Conservation (phyloP, 2,113 vertebrate species). For the Asarcornis scutulata region DNA sequence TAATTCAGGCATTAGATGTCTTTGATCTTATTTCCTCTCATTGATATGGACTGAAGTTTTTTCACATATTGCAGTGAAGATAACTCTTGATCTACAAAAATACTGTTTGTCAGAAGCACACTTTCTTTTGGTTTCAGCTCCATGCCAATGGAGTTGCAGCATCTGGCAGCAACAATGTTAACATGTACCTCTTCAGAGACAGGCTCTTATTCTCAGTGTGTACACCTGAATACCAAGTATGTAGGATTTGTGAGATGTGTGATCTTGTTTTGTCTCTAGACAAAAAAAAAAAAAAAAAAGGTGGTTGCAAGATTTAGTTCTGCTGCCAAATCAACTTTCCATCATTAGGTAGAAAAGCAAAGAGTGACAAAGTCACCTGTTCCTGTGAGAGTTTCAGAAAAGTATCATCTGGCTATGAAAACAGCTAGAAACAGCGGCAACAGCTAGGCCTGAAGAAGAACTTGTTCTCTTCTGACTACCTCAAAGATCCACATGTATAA, state of each 20-base stretch:
- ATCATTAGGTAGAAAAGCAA: not conserved
- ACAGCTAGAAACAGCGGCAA: not conserved
- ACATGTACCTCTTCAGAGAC: not conserved
- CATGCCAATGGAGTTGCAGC: not conserved
- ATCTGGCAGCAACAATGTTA: not conserved
- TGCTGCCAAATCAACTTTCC: not conserved
- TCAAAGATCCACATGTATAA: conserved; percentile 30
- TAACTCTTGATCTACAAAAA: not conserved
- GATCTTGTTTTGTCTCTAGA: not conserved
- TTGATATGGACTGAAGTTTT: not conserved
- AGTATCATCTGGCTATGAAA: not conserved
- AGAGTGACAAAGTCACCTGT: not conserved
- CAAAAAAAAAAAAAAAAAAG: not conserved
- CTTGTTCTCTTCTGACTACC: conserved; percentile 37
- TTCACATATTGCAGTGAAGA: not conserved
- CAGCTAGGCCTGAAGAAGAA: not conserved
- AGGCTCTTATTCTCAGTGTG: not conserved
- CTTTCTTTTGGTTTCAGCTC: not conserved
- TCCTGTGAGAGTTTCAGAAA: not conserved
- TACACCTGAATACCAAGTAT: not conserved
- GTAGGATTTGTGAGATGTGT: not conserved
- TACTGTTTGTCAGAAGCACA: not conserved
- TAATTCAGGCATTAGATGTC: not conserved
- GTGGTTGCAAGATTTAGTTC: not conserved
- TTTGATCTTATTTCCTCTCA: not conserved